Conservation (phyloP, 2,888 invertebrate genomes). For the Erebia palarica region DNA sequence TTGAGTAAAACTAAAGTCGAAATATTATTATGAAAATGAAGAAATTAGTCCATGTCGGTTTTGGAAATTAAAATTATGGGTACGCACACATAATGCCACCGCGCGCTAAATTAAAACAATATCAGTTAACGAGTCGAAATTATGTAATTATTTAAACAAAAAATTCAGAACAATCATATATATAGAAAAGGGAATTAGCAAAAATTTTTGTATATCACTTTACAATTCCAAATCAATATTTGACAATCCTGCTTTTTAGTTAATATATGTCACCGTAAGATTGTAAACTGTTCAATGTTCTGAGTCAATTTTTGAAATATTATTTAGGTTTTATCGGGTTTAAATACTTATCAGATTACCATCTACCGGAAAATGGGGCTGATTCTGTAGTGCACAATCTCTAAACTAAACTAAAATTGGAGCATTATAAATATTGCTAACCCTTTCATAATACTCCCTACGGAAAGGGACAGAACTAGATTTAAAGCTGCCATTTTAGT, state of each 20-base stretch:
- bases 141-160: not conserved
- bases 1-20: not conserved
- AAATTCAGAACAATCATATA: not conserved
- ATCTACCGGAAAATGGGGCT: too few relatives aligned
- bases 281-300: too few relatives aligned
- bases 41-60: not conserved
- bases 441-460: too few relatives aligned
- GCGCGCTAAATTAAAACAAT: not conserved
- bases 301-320: too few relatives aligned
- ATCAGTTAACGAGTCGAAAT: not conserved
- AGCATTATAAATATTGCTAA: too few relatives aligned
- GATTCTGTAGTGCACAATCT: too few relatives aligned
- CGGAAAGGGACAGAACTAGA: too few relatives aligned
- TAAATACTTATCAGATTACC: too few relatives aligned
- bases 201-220: not conserved
- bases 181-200: not conserved
- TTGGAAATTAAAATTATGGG: not conserved
- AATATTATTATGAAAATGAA: not conserved
- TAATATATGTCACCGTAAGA: too few relatives aligned
- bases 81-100: not conserved
- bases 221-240: not conserved
- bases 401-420: too few relatives aligned
- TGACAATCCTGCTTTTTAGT: not conserved
- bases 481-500: too few relatives aligned
- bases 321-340: too few relatives aligned